Evolutionary conservation across 2,888 invertebrate species (phyloP).

Genomic region (Coremacera marginata): DNA sequence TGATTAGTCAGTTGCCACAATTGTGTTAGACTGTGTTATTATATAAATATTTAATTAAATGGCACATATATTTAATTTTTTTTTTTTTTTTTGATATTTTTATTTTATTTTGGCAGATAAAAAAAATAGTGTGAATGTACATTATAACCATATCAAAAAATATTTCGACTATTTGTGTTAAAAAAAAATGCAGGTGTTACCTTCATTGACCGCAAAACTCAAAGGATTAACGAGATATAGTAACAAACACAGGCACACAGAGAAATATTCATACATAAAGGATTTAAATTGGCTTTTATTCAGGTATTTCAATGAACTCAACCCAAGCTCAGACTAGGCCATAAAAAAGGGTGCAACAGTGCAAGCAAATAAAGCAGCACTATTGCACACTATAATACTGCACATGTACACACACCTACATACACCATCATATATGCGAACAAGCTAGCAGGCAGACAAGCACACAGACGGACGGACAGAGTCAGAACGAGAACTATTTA

Average conservation of each 20-base stretch:
- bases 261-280: neutral
- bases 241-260: neutral
- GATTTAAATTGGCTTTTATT: conserved; percentile 17
- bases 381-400: neutral
- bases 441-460: too few species aligned
- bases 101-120: too few species aligned
- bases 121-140: too few species aligned
- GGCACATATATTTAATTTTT: too few species aligned
- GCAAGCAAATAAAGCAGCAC: neutral
- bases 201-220: neutral
- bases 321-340: neutral
- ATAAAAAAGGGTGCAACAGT: conserved; percentile 12
- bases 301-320: neutral
- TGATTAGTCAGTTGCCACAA: too few species aligned
- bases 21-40: too few species aligned
- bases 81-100: too few species aligned
- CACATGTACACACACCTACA: neutral
- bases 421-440: neutral
- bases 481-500: conserved; percentile 31
- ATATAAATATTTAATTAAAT: too few species aligned
- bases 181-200: conserved; percentile 15
- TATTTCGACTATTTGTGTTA: neutral
- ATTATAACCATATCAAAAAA: neutral
- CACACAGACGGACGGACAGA: too few species aligned
- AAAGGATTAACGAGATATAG: conserved; percentile 4